phyloP scores from a whole-genome alignment of 2,888 invertebrate species.

The Oxycera nigricornis region DNA sequence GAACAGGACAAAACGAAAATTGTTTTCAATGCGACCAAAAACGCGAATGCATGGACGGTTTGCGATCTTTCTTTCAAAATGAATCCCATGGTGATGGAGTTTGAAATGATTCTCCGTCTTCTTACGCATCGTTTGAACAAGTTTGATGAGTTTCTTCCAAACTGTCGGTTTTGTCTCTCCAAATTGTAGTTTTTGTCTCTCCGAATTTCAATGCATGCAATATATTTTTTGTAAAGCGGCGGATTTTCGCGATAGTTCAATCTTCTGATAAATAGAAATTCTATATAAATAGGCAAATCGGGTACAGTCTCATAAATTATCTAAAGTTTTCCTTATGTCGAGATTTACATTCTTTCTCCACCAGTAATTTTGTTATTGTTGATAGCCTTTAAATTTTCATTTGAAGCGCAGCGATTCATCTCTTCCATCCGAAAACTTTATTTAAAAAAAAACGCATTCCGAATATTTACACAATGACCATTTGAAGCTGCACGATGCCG shows the following conservation, averaged over 20 bases:
- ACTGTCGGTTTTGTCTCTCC: not conserved
- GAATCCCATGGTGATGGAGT: too few relatives aligned
- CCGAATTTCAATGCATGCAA: not conserved
- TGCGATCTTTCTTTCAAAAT: too few relatives aligned
- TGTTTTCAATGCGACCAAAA: too few relatives aligned
- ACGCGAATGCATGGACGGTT: too few relatives aligned
- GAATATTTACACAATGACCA: constrained; percentile 10
- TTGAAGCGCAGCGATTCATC: not conserved
- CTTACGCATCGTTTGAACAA: not conserved
- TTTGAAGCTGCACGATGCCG: not conserved
- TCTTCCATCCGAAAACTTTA: constrained; percentile 1
- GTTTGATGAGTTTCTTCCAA: not conserved
- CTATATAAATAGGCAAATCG: constrained; percentile 43
- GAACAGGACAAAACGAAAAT: not conserved
- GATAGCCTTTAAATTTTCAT: not conserved
- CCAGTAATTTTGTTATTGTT: not conserved
- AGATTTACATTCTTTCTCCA: not conserved
- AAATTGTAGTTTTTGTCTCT: too few relatives aligned
- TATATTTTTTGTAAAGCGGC: not conserved
- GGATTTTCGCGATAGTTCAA: constrained; percentile 3
- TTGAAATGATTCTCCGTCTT: not conserved
- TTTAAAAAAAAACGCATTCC: constrained; percentile 1
- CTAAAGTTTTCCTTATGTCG: constrained; percentile 35
- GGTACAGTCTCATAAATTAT: constrained; percentile 47
- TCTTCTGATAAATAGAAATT: constrained; percentile 42